Conservation (phyloP, 2,888 invertebrate species). For the Tenthredo scrophulariae region DNA sequence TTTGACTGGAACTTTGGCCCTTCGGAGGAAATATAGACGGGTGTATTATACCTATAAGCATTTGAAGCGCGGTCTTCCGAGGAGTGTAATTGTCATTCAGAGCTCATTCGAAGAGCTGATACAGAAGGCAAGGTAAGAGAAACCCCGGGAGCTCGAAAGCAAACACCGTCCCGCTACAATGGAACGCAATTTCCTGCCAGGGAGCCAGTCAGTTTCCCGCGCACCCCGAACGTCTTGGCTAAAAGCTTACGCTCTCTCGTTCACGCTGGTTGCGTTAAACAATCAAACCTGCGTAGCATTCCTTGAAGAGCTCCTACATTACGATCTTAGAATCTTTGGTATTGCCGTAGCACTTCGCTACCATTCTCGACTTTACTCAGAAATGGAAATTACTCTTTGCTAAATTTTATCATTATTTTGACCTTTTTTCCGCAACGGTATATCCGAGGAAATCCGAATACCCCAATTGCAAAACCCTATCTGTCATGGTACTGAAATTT, state of each 20-base stretch:
- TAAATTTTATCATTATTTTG: background rate
- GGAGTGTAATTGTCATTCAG: constrained; percentile 74
- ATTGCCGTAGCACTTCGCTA: constrained; percentile 52
- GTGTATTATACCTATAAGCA: background rate
- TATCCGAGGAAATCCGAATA: background rate
- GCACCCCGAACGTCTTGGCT: constrained; percentile 72
- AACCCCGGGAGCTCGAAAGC: constrained; percentile 68
- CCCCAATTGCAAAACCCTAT: background rate
- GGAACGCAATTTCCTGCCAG: constrained; percentile 76
- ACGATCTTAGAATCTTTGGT: constrained; percentile 52
- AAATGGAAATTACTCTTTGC: constrained; percentile 47
- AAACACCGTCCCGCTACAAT: constrained; percentile 76
- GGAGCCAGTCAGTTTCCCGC: constrained; percentile 62
- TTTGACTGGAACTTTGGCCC: constrained; percentile 1
- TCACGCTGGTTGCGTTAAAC: constrained; percentile 71
- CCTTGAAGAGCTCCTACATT: constrained; percentile 62
- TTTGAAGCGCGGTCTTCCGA: background rate
- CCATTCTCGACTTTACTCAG: constrained; percentile 34
- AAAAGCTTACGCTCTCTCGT: constrained; percentile 65
- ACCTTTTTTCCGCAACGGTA: background rate
- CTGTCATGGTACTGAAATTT: background rate
- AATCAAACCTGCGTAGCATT: constrained; percentile 71
- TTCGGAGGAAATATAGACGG: background rate
- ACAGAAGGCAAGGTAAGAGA: constrained; percentile 56
- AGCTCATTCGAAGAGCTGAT: constrained; percentile 66